Evolutionary conservation across 2,888 invertebrate genomes (phyloP), one percentile per base, ranked within the genome.

Genomic region (Criorhina ranunculi): DNA sequence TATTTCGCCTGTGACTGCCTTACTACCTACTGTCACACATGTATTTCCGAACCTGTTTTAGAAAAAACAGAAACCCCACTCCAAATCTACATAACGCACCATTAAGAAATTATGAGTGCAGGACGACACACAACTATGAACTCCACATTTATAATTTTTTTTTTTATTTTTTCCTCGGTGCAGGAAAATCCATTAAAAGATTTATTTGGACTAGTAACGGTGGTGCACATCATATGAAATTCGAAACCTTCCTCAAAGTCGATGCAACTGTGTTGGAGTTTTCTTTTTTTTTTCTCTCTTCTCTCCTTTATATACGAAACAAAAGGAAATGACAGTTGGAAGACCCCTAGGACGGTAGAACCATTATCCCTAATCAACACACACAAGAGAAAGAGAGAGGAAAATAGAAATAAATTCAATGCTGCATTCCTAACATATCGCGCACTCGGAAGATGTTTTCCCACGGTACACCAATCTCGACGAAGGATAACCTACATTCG

Each of bases 301-400:
- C 59, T 57, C 60, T 57, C 44, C 46, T 64, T 42, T 76, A 33
- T 67, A 31, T 67, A 66, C 75, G 49, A 75, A 70, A 85, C 75
- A 80, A 85, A 85, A 44, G 75, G 66, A 72, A 80, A 76, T 80
- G 80, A 35, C 75, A 85, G 80, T 85, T 85, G 59, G 70, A 64
- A 76, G 85, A 60, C 79, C 85, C 79, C 79, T 83, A 79, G 85
- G 76, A 80, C 59, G 59, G 76, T 66, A 60, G 69, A 70, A 70
- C 85, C 80, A 85, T 85, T 85, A 85, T 85, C 80, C 76, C 85
- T 85, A 85, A 85, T 85, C 85, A 85, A 76, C 85, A 79, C 72
- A 79, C 35, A 64, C 57, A 46, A 64, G 76, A 85, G 40, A 66
- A 76, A 80, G 80, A 69, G 46, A 64, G 76, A 85, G 33, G 70